Percentiles rank a stretch among this genome's conserved stretches.
phyloP scores from a whole-genome alignment of 2,797 vertebrate genomes.

The Brachyalestes nurse region DNA sequence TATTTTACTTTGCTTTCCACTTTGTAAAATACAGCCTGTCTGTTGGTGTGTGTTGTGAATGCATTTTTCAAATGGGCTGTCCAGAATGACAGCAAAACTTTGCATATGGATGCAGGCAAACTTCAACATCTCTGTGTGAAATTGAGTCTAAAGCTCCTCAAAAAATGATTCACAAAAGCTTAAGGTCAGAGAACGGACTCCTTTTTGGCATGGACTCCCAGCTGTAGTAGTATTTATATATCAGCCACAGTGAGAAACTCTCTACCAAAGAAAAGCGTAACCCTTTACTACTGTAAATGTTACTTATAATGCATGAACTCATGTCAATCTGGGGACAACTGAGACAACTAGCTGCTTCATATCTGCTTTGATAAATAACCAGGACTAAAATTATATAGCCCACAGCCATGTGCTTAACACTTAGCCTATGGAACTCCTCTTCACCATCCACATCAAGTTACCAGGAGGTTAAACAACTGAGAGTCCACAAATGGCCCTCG shows the following conservation, averaged over 20 bases:
- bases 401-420: not conserved
- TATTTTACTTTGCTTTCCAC: too few species aligned
- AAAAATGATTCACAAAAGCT: not conserved
- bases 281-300: not conserved
- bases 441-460: not conserved
- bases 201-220: not conserved
- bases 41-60: too few species aligned
- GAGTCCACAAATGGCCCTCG: constrained; percentile 8
- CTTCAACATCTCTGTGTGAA: too few species aligned
- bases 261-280: not conserved
- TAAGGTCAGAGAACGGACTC: not conserved
- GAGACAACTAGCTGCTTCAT: not conserved
- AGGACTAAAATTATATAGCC: not conserved
- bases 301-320: not conserved
- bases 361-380: constrained; percentile 3
- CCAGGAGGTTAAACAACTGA: constrained; percentile 9
- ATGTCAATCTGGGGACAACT: not conserved
- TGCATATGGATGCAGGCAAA: too few species aligned
- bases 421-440: not conserved
- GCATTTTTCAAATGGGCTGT: too few species aligned
- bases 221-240: not conserved
- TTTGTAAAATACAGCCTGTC: too few species aligned
- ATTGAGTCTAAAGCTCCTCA: too few species aligned
- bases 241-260: not conserved
- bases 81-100: too few species aligned